These are phyloP conservation scores for Dicrurus megarhynchus DNA, from an alignment of 2,113 vertebrate genomes.

Conservation along the genomic window DNA sequence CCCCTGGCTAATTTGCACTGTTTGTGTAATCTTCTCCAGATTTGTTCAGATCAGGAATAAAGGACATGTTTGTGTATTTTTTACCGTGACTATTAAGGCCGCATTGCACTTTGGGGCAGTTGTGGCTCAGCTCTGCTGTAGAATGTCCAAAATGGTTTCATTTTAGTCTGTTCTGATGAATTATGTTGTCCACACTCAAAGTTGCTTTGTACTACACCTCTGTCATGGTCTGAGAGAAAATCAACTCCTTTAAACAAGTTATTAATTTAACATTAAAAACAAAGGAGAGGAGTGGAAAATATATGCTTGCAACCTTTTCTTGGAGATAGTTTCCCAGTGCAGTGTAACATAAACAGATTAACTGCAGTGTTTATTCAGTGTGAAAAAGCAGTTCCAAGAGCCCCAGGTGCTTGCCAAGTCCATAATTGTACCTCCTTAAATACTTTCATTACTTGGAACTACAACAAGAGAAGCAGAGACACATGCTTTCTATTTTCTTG, in stretches of 20 bases:
- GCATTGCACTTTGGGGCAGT: not conserved
- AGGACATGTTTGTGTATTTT: not conserved
- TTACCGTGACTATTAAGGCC: not conserved
- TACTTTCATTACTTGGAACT: constrained; percentile 80
- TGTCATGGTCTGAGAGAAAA: not conserved
- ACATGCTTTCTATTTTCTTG: constrained; percentile 80
- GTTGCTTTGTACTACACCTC: not conserved
- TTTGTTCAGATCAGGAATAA: not conserved
- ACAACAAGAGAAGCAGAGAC: constrained; percentile 74
- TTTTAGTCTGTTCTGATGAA: not conserved
- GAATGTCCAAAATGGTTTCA: not conserved
- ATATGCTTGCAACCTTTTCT: constrained; percentile 68
- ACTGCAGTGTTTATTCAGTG: constrained; percentile 81
- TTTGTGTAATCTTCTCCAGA: not conserved
- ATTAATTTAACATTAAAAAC: constrained; percentile 44
- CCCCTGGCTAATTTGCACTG: not conserved
- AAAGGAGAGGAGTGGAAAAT: constrained; percentile 47
- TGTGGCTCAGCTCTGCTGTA: not conserved
- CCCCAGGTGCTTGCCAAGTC: constrained; percentile 82
- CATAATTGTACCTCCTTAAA: constrained; percentile 85
- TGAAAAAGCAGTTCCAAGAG: constrained; percentile 81
- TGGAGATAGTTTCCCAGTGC: constrained; percentile 72
- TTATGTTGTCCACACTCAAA: not conserved
- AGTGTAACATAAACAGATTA: constrained; percentile 77
- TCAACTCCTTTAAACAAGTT: constrained; percentile 55